Base-by-base conservation (phyloP, 2,113 vertebrate species). In the Nestor notabilis region DNA sequence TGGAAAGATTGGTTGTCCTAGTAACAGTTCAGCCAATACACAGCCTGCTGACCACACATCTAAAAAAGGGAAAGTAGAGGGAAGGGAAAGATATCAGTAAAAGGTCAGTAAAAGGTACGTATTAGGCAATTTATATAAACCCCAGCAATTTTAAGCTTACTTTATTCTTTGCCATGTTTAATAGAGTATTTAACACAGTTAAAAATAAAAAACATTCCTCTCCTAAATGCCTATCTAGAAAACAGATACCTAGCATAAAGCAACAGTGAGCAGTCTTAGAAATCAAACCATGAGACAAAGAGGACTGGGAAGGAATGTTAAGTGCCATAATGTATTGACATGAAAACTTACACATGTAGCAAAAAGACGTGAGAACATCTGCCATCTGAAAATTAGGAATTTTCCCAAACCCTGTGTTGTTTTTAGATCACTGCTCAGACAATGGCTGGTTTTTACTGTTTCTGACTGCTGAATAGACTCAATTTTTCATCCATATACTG, bases 11-110 rank as follows among this genome's bases (percentile, higher is more conserved):
- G 99, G 99, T 97, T 99, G 99, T 96, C 99, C 99, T 98, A 99
- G 98, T 98, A 99, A 99, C 97, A 99, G 98, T 96, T 99, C 99
- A 77, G 99, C 99, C 97, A 99, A 97, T 85, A 99, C 99, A 65
- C 99, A 99, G 94, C 99, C 99, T 50, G 99, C 99, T 98, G 99
- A 99, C 99, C 99, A 99, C 95, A 99, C 99, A 93, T 99, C 99
- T 99, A 43, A 77, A 96, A 89, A 79, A 27, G 9, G 15, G 43
- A 71, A 87, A 86, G 90, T 17, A 47, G 37, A 96, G 18, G 71
- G 94, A 31, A 96, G 76, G 70, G 69, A 17, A 90, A 94, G 37
- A 6, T 41, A 25, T 93, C 81, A 92, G 63, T 88, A 89, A 91
- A 53, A 90, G 41, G 64, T 93, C 81, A 92, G 63, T 88, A 89